phyloP scores from a whole-genome alignment of 53 echinoderm and acorn worm genomes.

The Pentamera pediparva region DNA sequence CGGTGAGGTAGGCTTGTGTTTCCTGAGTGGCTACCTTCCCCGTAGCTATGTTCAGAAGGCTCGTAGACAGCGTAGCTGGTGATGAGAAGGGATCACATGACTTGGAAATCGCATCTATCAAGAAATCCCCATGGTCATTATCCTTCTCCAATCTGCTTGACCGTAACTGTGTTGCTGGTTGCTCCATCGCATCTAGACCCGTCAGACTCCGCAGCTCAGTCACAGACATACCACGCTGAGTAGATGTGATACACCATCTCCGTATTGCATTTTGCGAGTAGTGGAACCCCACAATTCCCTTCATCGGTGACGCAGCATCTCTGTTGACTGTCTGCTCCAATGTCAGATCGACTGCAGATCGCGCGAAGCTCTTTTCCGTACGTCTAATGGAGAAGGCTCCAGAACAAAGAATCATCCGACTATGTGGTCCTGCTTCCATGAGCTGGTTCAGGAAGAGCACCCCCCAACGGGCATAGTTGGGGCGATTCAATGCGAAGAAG shows the following conservation, averaged over 20 bases:
- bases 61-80: conserved; percentile 5
- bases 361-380: conserved; percentile 28
- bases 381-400: conserved; percentile 55
- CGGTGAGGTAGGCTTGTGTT: conserved; percentile 26
- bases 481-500: conserved; percentile 57
- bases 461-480: conserved; percentile 75
- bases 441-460: conserved; percentile 55
- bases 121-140: conserved; percentile 33
- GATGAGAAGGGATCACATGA: conserved; percentile 44
- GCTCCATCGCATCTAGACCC: conserved; percentile 32
- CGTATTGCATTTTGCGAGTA: conserved; percentile 47
- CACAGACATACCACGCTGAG: conserved; percentile 59
- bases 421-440: conserved; percentile 25
- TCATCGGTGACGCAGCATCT: conserved; percentile 74
- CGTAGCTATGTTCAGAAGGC: conserved; percentile 47
- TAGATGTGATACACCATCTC: conserved; percentile 59
- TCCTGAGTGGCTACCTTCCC: conserved; percentile 32
- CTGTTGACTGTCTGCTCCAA: conserved; percentile 59
- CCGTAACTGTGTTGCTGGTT: conserved; percentile 43
- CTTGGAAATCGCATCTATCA: conserved; percentile 29
- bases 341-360: conserved; percentile 55
- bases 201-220: conserved; percentile 47
- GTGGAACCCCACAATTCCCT: conserved; percentile 52
- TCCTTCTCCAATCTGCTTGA: conserved; percentile 53
- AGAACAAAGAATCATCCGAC: conserved; percentile 19